phyloP scores from a whole-genome alignment of 2,113 vertebrate species.

The Trematocara marginatum region DNA sequence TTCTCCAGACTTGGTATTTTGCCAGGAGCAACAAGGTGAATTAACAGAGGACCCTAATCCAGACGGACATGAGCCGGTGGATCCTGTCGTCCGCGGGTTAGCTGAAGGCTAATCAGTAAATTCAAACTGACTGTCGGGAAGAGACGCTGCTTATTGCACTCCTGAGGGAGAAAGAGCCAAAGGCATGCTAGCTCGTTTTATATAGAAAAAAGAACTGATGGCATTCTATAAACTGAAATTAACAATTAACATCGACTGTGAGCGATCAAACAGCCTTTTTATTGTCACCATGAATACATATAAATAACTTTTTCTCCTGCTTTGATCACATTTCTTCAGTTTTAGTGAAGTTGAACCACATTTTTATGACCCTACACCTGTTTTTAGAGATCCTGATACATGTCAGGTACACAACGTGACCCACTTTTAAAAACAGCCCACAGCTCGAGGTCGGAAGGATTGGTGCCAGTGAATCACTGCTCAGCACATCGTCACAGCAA shows the following conservation, averaged over 20 bases:
- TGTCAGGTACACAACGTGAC: background rate
- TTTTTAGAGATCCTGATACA: background rate
- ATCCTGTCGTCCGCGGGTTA: conserved; percentile 33
- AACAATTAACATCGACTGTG: background rate
- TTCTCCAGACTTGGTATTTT: background rate
- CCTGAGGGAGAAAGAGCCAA: background rate
- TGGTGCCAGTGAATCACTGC: background rate
- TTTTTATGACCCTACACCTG: background rate
- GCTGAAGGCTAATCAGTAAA: conserved; percentile 57
- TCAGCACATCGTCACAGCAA: background rate
- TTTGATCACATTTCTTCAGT: background rate
- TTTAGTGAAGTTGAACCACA: background rate
- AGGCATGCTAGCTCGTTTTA: background rate
- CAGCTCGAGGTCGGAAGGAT: background rate
- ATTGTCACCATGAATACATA: background rate
- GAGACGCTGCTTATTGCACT: background rate
- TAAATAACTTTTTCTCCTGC: background rate
- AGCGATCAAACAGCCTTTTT: background rate
- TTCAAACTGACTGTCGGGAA: conserved; percentile 21
- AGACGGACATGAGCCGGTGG: conserved; percentile 32
- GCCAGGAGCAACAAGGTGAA: conserved; percentile 25
- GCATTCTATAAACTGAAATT: background rate
- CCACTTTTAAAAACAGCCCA: background rate
- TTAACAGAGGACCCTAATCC: conserved; percentile 24
- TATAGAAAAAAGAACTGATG: background rate